These are phyloP conservation scores for Bombus ignitus DNA, from an alignment of 1,140 invertebrate genomes.

Conservation along the genomic window DNA sequence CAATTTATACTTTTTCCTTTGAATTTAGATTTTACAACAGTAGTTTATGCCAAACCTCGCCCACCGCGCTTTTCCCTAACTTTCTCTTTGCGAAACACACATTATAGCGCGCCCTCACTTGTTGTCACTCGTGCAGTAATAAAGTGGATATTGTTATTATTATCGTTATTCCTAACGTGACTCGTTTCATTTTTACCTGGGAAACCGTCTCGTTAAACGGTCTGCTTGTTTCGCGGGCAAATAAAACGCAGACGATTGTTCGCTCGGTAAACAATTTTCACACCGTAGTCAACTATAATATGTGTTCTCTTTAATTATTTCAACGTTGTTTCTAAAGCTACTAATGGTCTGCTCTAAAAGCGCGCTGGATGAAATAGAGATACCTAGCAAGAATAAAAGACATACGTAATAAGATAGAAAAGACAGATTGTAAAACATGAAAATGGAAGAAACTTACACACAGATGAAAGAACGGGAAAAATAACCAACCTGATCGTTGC, in stretches of 20 bases:
- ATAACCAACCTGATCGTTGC: too few species aligned
- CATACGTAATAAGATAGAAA: too few species aligned
- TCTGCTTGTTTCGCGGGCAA: background rate
- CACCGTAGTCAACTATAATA: too few species aligned
- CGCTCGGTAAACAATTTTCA: background rate
- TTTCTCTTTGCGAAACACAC: background rate
- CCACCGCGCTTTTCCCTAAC: background rate
- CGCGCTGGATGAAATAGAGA: too few species aligned
- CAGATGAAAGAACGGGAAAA: too few species aligned
- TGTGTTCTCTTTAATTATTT: too few species aligned
- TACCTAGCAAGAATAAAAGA: too few species aligned
- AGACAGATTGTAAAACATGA: too few species aligned
- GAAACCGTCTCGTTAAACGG: background rate
- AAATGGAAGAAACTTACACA: too few species aligned
- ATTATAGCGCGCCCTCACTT: background rate
- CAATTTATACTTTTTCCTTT: background rate
- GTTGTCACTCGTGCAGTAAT: background rate
- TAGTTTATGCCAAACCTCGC: background rate
- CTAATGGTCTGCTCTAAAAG: too few species aligned
- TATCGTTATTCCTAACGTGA: constrained; percentile 11
- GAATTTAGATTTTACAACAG: background rate
- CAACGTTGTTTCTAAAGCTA: too few species aligned
- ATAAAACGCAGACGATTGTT: background rate
- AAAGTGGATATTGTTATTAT: constrained; percentile 16
- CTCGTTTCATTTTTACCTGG: background rate